phyloP scores from a whole-genome alignment of 2,888 invertebrate genomes.

The Euphydryas editha region DNA sequence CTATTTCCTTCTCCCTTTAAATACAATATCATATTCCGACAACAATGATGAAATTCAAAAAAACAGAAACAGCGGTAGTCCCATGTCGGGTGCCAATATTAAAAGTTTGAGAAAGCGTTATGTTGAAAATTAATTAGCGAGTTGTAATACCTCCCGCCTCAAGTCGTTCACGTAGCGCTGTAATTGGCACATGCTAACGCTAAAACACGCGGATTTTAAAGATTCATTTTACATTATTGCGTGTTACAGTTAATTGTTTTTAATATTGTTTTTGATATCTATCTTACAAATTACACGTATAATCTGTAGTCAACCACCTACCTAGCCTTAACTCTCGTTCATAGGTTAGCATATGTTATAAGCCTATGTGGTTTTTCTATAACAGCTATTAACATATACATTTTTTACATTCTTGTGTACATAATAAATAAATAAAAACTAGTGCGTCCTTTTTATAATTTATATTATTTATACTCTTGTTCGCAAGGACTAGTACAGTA shows the following conservation, averaged over 20 bases:
- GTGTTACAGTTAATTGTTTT: not conserved
- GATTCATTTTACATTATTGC: not conserved
- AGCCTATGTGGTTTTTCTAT: too few relatives aligned
- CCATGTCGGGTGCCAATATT: conserved; percentile 47
- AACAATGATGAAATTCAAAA: not conserved
- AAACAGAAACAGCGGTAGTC: conserved; percentile 19
- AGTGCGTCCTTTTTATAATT: too few relatives aligned
- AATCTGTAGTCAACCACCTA: too few relatives aligned
- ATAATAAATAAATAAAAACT: too few relatives aligned
- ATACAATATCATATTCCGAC: not conserved
- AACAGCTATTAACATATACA: too few relatives aligned
- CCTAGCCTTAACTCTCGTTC: too few relatives aligned
- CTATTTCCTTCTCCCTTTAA: not conserved
- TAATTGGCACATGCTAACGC: conserved; percentile 29
- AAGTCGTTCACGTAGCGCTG: conserved; percentile 26
- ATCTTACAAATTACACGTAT: too few relatives aligned
- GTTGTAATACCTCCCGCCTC: conserved; percentile 27
- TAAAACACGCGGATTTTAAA: conserved; percentile 1
- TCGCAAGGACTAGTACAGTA: too few relatives aligned
- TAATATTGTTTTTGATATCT: not conserved
- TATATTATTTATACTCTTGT: too few relatives aligned
- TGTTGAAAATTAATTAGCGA: conserved; percentile 33
- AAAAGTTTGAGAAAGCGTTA: conserved; percentile 29
- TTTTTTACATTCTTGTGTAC: too few relatives aligned
- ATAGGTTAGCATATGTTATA: too few relatives aligned